These are phyloP conservation scores for Drosophila niveifrons DNA, from an alignment of 2,888 invertebrate species.

Conservation along the genomic window DNA sequence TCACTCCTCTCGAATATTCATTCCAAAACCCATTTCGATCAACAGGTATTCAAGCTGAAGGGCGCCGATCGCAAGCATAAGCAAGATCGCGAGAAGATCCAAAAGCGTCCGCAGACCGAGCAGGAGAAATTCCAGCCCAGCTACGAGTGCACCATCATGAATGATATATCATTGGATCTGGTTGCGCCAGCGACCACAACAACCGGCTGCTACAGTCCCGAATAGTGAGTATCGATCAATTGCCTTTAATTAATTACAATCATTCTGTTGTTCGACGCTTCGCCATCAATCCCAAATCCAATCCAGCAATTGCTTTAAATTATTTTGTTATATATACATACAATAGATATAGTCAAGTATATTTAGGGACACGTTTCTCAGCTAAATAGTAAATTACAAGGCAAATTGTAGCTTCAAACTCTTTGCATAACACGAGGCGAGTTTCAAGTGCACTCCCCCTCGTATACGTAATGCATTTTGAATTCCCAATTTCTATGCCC, in stretches of 20 bases:
- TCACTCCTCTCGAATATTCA: not conserved
- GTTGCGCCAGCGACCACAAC: slow-evolving; percentile 72
- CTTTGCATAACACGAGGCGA: slow-evolving; percentile 22
- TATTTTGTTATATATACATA: not conserved
- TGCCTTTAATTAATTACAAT: slow-evolving; percentile 38
- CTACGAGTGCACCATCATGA: slow-evolving; percentile 97
- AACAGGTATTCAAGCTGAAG: slow-evolving; percentile 93
- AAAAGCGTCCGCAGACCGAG: slow-evolving; percentile 92
- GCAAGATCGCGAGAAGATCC: slow-evolving; percentile 97
- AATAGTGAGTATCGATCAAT: slow-evolving; percentile 82
- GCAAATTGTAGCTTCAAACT: not conserved
- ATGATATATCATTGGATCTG: slow-evolving; percentile 89
- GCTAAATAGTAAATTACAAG: not conserved
- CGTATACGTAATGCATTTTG: slow-evolving; percentile 11
- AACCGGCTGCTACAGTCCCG: slow-evolving; percentile 84
- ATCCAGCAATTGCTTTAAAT: slow-evolving; percentile 16
- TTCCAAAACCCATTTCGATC: slow-evolving; percentile 56
- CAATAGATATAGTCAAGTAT: slow-evolving; percentile 1
- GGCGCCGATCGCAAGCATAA: slow-evolving; percentile 99
- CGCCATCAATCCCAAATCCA: slow-evolving; percentile 21
- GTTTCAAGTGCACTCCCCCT: slow-evolving; percentile 28
- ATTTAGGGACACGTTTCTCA: not conserved
- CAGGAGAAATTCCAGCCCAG: slow-evolving; percentile 97
- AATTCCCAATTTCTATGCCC: slow-evolving; percentile 22
- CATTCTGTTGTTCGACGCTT: slow-evolving; percentile 27